Base-by-base conservation (phyloP, 1,140 invertebrate species). In the Paraescarpia echinospica region DNA sequence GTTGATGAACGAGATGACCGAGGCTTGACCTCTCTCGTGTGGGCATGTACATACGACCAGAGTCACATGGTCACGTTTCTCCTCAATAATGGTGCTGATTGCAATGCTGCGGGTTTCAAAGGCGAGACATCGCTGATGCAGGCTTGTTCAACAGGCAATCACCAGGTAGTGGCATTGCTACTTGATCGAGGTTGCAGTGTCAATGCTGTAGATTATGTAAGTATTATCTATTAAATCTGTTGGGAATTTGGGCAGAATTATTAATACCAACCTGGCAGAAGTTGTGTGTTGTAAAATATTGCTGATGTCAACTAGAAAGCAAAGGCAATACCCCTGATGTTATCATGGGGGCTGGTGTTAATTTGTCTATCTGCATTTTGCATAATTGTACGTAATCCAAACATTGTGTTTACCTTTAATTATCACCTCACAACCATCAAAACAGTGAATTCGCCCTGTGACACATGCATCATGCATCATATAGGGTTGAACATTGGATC, bases 31-130 rank as follows among this genome's bases (percentile, higher is more conserved):
- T 31, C 90, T 22, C 90, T 90, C 34, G n/a, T 90, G 90, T 90
- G 90, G 90, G 90, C 90, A 22, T 90, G 34, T 90, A n/a, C 18
- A 22, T 35, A 90, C n/a, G n/a, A 33, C 90, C 90, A 90, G n/a
- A 27, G 22, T 35, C 34, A 90, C 34, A 90, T 90, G 90, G 90
- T 90, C 27, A 35, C 18, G 18, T 90, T 35, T 31, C 90, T 90
- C 18, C 34, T 34, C 2, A 22, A 90, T 22, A 90, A 33, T 33
- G 90, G 90, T 14, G 90, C 90, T 34, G 90, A 90, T 31, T 90
- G 8, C 35, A 90, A 90, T 31, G 90, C n/a, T 18, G 34, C 34
- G 9, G 90, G 90, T 22, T 22, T 35, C 35, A 41, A 90, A 41
- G 35, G 35, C n/a, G 90, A 90, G n/a, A 90, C 90, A 33, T 34